phyloP scores from a whole-genome alignment of 2,113 vertebrate genomes.

The Cromileptes altivelis region DNA sequence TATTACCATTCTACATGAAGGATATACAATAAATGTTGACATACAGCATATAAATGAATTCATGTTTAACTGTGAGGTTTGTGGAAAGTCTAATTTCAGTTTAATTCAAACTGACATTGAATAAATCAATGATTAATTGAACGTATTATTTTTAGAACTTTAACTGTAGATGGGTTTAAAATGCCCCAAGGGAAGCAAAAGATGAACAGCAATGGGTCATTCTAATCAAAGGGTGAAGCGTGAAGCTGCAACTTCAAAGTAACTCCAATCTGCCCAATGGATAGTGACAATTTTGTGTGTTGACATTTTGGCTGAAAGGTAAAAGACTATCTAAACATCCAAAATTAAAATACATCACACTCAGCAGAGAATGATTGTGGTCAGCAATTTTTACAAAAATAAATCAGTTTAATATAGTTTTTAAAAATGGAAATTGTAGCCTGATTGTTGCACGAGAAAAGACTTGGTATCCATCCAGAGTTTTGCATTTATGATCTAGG shows the following conservation, averaged over 20 bases:
- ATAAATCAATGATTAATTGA: neutral
- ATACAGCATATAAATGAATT: neutral
- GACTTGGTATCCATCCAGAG: neutral
- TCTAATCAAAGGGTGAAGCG: constrained; percentile 8
- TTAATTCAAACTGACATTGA: constrained; percentile 12
- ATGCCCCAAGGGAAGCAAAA: neutral
- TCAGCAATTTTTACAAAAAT: constrained; percentile 3
- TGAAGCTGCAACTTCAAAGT: neutral
- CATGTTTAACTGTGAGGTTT: neutral
- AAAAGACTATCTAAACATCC: neutral
- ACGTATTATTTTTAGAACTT: neutral
- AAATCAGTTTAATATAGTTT: neutral
- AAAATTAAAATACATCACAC: neutral
- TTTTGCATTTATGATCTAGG: neutral
- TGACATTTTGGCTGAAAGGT: constrained; percentile 17
- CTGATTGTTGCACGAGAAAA: neutral
- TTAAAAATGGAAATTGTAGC: neutral
- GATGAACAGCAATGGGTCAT: constrained; percentile 14
- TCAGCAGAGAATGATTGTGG: neutral
- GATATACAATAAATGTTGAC: neutral
- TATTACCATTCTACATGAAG: neutral
- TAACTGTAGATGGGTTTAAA: constrained; percentile 7
- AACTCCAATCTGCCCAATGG: constrained; percentile 8
- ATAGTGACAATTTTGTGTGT: neutral
- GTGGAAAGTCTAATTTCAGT: neutral